Evolutionary conservation across 2,113 vertebrate species (phyloP), one percentile per base, ranked within the genome.

Genomic region (Irena cyanogastra): DNA sequence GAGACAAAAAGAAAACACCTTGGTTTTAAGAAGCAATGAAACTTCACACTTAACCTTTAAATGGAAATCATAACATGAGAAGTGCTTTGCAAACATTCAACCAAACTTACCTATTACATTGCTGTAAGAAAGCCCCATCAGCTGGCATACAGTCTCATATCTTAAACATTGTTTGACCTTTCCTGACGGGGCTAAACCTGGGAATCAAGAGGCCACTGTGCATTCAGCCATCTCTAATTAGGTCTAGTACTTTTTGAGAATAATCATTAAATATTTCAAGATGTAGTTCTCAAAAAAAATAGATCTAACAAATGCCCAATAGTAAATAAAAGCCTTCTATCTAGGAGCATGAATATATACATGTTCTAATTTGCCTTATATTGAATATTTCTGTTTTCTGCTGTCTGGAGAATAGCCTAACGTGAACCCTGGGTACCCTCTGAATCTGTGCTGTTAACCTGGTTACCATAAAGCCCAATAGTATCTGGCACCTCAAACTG

Each of bases 41-140:
- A 90, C 27, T 71, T 94, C 65, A 83, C 86, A 89, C 59, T 83
- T 94, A 81, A 93, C 54, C 76, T 86, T 69, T 70, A 27, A 72
- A 87, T 45, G 41, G 72, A 78, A 94, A 87, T 78, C 27, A 60
- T 60, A 94, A 63, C 21, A n/a, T 15, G 60, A 68, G 33, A 87
- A 94, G 60, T 57, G 57, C 18, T 94, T 87, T 76, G 45, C 64
- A 89, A 91, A 95, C 61, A 45, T 44, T 70, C 64, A 83, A 68
- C 31, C 22, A 56, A 89, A 78, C 22, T 86, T 39, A 65, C 41
- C 30, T 54, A 47, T 42, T 19, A 54, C 2, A 1, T 2, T 52
- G 19, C 47, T 61, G 23, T 20, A 64, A 61, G 39, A 94, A 79
- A 75, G 27, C n/a, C 15, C 44, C 61, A 68, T 53, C 60, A 93